Evolutionary conservation across 2,888 invertebrate species (phyloP), one percentile per base, ranked within the genome.

Genomic region (Melanchra persicariae): DNA sequence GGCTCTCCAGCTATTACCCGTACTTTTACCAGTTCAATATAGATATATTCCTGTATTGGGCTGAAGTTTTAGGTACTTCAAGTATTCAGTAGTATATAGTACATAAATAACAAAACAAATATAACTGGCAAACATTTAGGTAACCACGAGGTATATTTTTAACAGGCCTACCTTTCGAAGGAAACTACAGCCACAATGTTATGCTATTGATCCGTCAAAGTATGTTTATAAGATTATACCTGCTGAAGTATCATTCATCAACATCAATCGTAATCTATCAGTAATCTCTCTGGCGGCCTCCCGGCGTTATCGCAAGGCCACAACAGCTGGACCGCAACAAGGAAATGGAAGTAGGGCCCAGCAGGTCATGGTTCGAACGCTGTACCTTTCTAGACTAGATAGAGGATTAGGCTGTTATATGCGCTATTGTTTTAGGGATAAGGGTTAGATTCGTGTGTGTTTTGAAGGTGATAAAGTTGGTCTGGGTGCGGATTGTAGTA

Each of bases 301-400:
- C 26, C 63, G 26, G 69, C 64, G 52, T 70, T 51, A 54, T 26
- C 17, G 30, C 81, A 78, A 78, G 78, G 78, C 30, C 62, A 61
- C 15, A 43, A 2, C 6, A 61, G 59, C 22, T 65, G 45, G 77
- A 70, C 55, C 81, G 81, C 51, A 22, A 76, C 78, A 54, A 81
- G 78, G 78, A 78, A 78, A 76, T 76, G 30, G 58, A 81, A 70
- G 37, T 65, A 65, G 61, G 81, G 34, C 77, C 54, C 37, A 9
- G 19, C 75, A 54, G 78, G 78, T 78, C 78, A 81, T 45, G 78
- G 78, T 62, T 70, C 45, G n/a, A 62, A n/a, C 7, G 7, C 17
- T 61, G 26, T 34, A 61, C 77, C 70, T 81, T 65, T 78, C 64
- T 81, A 81, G 57, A 62, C 52, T n/a, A 52, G 24, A 55, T 40